Evolutionary conservation across 2,113 vertebrate species (phyloP).

Genomic region (Eublepharis macularius): DNA sequence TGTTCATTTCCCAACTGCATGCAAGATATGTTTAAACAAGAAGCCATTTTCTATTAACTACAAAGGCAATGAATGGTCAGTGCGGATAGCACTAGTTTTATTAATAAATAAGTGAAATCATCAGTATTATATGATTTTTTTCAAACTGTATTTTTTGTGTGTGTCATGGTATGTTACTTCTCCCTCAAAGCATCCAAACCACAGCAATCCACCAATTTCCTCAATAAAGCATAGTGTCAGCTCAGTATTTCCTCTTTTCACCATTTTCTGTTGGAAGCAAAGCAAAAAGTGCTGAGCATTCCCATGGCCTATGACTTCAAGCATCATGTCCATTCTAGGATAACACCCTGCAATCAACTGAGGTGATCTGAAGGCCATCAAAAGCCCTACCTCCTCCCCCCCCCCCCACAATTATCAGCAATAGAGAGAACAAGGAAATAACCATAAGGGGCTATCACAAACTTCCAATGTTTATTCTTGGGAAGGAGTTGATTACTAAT

Average conservation of each 20-base stretch:
- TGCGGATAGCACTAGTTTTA: background rate
- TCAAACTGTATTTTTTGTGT: background rate
- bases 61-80: background rate
- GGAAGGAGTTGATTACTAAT: conserved; percentile 17
- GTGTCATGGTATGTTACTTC: background rate
- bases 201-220: background rate
- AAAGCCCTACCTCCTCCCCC: background rate
- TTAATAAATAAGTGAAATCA: background rate
- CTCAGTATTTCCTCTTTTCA: background rate
- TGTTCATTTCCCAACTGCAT: background rate
- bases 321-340: background rate
- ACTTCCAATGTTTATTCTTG: conserved; percentile 1
- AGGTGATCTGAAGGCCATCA: background rate
- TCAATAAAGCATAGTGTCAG: background rate
- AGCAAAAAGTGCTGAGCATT: background rate
- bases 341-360: background rate
- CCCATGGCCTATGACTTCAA: background rate
- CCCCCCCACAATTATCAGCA: background rate
- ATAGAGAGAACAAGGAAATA: background rate
- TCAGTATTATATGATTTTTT: no score
- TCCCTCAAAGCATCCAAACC: background rate
- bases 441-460: background rate
- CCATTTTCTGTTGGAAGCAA: background rate
- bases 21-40: no score
- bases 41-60: background rate